Evolutionary conservation across 2,113 vertebrate species (phyloP), one percentile per base, ranked within the genome.

Genomic region (Sander vitreus): DNA sequence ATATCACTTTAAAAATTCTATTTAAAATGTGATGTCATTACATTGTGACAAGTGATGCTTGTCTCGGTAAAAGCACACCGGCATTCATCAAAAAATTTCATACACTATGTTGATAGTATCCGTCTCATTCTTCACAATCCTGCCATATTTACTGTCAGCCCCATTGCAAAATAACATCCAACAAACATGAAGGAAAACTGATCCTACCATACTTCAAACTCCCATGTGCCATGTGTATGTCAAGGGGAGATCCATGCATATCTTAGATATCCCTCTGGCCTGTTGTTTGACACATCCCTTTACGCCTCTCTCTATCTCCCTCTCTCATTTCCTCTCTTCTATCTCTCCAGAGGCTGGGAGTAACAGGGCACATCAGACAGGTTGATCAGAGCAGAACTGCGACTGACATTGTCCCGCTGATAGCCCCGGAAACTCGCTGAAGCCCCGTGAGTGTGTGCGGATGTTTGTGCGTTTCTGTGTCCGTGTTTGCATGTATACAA

Each of bases 331-430:
- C 84, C 85, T 86, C 77, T 80, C 73, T 53, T 75, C 55, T 73
- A 55, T 59, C 77, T 82, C 92, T 80, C 83, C 25, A 15, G 88
- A 90, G 90, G 65, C 83, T 27, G 51, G 72, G 85, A 53, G 83
- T 63, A 92, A 85, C 89, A 54, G 83, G 88, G 78, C 89, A 84
- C 74, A 86, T 85, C 92, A 78, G 93, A 93, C 91, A 86, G 77
- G 93, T 91, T 81, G 83, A 93, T 88, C 80, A 62, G 85, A 92
- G 91, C 89, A 92, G 87, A 93, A 92, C 91, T 47, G 83, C n/a
- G 27, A 57, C 77, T 80, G 84, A 83, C 87, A 88, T 68, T n/a
- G 75, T 72, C 84, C 60, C 36, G 39, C 90, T 85, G 86, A 91
- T 86, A 55, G 65, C 60, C 82, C 83, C 80, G 25, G 70, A 64